Evolutionary conservation across 2,888 invertebrate genomes (phyloP), one percentile per base, ranked within the genome.

Genomic region (Corythucha ciliata): DNA sequence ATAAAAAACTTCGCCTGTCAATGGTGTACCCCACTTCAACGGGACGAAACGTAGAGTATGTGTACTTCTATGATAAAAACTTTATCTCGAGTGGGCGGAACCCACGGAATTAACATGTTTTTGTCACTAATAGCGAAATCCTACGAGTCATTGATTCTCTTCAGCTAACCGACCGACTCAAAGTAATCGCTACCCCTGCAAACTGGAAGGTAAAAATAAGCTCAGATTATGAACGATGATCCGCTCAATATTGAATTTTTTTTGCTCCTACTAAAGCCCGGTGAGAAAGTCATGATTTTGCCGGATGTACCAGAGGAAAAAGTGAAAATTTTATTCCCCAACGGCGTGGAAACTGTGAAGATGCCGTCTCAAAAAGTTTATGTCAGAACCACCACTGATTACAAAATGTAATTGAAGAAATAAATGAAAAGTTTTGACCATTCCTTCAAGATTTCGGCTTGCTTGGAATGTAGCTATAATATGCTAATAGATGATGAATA

Each of bases 11-110:
- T 48, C 80, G 86, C 61, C 70, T 89, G 27, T 80, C 83, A 45
- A 84, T 90, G 76, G 76, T 81, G 53, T 90, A 90, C 67, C 90
- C 90, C 21, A 80, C 81, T 50, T 86, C 87, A 2, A 87, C 85
- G 21, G 90, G 90, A 34, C 74, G 90, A 58, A 89, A 88, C 69
- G 86, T 88, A 58, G 80, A 83, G 86, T 86, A 68, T 76, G 81
- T 75, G 12, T 25, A 10, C 22, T 24, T 32, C n/a, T 1, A 33
- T 6, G 36, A 21, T n/a, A n/a, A n/a, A n/a, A n/a, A n/a, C n/a
- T n/a, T n/a, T n/a, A n/a, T n/a, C n/a, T n/a, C n/a, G n/a, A n/a
- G n/a, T n/a, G n/a, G n/a, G n/a, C n/a, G n/a, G n/a, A n/a, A n/a
- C n/a, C n/a, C n/a, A n/a, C n/a, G n/a, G n/a, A n/a, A n/a, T n/a